Conservation (phyloP, 2,797 vertebrate genomes). For the Choloepus didactylus region DNA sequence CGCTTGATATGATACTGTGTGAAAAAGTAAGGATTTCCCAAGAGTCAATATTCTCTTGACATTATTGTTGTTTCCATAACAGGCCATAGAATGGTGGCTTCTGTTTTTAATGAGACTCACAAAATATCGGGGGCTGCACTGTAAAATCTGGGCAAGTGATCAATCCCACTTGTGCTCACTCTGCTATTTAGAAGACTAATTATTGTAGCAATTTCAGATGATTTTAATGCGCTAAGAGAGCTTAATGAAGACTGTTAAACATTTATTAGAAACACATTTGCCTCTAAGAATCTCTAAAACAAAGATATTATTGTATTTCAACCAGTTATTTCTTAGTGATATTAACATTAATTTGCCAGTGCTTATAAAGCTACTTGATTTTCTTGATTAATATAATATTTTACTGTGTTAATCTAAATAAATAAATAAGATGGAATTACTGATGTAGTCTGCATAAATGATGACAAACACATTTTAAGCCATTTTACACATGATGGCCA, state of each 20-base stretch:
- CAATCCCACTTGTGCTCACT: slow-evolving; percentile 66
- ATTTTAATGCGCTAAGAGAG: slow-evolving; percentile 68
- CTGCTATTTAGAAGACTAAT: slow-evolving; percentile 73
- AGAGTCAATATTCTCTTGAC: slow-evolving; percentile 15
- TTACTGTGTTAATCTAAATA: slow-evolving; percentile 39
- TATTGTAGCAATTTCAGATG: slow-evolving; percentile 72
- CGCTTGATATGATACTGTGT: not conserved
- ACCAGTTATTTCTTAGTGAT: slow-evolving; percentile 55
- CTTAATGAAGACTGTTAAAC: slow-evolving; percentile 70
- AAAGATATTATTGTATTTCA: slow-evolving; percentile 49
- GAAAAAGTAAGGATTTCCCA: slow-evolving; percentile 3
- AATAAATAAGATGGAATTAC: slow-evolving; percentile 10
- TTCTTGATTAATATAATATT: slow-evolving; percentile 52
- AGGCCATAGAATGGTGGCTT: not conserved
- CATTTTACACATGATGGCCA: not conserved
- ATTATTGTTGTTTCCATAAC: slow-evolving; percentile 16
- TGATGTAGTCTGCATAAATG: not conserved
- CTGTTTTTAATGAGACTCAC: slow-evolving; percentile 52
- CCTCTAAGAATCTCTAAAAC: slow-evolving; percentile 62
- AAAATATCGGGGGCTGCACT: slow-evolving; percentile 58
- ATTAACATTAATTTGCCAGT: slow-evolving; percentile 17
- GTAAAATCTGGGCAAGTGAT: slow-evolving; percentile 69
- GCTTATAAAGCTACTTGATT: slow-evolving; percentile 57
- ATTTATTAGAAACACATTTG: slow-evolving; percentile 79
- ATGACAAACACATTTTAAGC: not conserved